phyloP scores from a whole-genome alignment of 2,888 invertebrate species.

The Ariolimax columbianus region DNA sequence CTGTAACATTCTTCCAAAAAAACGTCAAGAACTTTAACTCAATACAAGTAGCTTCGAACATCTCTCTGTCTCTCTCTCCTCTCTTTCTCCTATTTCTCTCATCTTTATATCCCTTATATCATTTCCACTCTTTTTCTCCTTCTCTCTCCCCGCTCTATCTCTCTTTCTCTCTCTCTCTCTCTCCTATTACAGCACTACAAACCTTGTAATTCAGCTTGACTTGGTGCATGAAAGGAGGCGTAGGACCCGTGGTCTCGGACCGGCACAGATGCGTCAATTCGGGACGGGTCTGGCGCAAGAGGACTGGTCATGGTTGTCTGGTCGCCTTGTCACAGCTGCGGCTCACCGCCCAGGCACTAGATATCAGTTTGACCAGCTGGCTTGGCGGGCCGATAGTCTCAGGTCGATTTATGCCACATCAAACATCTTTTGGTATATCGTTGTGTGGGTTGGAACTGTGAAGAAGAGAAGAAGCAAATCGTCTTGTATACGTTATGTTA shows the following conservation, averaged over 20 bases:
- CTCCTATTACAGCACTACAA: constrained; percentile 9
- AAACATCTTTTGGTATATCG: constrained; percentile 38
- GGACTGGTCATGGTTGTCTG: constrained; percentile 22
- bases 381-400: not conserved
- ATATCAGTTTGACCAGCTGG: not conserved
- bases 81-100: no score
- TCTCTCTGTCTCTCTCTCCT: no score
- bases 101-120: no score
- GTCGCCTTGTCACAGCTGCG: not conserved
- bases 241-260: constrained; percentile 70
- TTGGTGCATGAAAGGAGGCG: constrained; percentile 61
- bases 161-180: not conserved
- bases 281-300: constrained; percentile 33
- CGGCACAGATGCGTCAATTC: constrained; percentile 59
- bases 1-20: no score
- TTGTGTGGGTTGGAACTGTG: constrained; percentile 15
- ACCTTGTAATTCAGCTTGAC: constrained; percentile 73
- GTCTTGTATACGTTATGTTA: no score
- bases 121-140: no score
- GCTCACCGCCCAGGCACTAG: not conserved
- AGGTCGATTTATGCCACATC: constrained; percentile 26
- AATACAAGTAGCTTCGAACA: no score
- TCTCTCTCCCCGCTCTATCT: no score
- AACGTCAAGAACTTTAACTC: no score
- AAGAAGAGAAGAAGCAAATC: no score